A percentile compares a stretch with the other conserved stretches of the same genome.
These are phyloP conservation scores for Tetraneura akinire DNA, from an alignment of 1,140 invertebrate genomes.

Conservation along the genomic window DNA sequence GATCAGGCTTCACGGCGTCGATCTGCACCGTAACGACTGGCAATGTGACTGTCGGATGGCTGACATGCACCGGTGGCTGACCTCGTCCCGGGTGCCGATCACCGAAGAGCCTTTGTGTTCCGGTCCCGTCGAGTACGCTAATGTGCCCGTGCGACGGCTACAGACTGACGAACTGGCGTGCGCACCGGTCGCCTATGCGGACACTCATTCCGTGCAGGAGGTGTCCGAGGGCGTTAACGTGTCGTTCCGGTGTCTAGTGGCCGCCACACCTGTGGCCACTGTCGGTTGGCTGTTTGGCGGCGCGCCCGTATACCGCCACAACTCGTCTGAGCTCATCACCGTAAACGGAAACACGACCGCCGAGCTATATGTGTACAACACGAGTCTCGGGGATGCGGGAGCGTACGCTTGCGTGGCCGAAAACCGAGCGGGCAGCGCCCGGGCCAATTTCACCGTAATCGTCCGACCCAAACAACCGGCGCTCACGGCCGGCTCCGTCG, in stretches of 20 bases:
- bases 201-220: slow-evolving; percentile 71
- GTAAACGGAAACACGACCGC: slow-evolving; percentile 68
- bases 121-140: slow-evolving; percentile 68
- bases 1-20: slow-evolving; percentile 72
- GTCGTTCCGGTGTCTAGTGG: slow-evolving; percentile 75
- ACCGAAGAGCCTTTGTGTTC: slow-evolving; percentile 73
- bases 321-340: slow-evolving; percentile 69
- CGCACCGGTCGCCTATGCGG: slow-evolving; percentile 70
- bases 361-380: slow-evolving; percentile 74
- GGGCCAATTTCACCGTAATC: slow-evolving; percentile 76
- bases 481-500: slow-evolving; percentile 66
- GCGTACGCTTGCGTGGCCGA: slow-evolving; percentile 79
- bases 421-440: slow-evolving; percentile 75
- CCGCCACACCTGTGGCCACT: slow-evolving; percentile 75
- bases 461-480: slow-evolving; percentile 72
- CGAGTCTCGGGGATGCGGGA: slow-evolving; percentile 75
- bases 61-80: slow-evolving; percentile 76
- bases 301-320: slow-evolving; percentile 70
- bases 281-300: slow-evolving; percentile 81
- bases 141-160: slow-evolving; percentile 70
- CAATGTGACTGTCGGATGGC: slow-evolving; percentile 80
- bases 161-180: slow-evolving; percentile 77
- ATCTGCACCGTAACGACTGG: slow-evolving; percentile 86
- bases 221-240: slow-evolving; percentile 77
- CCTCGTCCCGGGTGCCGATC: slow-evolving; percentile 71